Conservation (phyloP, 2,113 vertebrate genomes). For the Notothenia coriiceps region DNA sequence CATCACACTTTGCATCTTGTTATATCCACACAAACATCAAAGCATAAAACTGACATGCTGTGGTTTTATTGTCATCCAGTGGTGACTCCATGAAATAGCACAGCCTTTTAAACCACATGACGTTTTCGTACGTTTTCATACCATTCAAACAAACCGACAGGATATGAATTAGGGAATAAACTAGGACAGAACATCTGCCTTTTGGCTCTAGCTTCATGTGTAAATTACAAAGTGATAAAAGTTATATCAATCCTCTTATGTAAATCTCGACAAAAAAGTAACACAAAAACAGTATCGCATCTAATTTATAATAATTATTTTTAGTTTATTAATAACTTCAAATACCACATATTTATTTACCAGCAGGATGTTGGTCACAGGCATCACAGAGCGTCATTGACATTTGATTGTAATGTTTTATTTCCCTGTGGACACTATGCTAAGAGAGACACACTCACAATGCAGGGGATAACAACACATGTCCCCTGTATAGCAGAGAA, state of each 20-base stretch:
- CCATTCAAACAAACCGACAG: neutral
- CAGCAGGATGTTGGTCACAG: conserved; percentile 37
- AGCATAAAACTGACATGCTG: neutral
- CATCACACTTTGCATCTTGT: neutral
- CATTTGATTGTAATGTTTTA: conserved; percentile 42
- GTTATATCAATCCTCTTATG: neutral
- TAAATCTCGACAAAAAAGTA: neutral
- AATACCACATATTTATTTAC: conserved; percentile 4
- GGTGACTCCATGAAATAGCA: neutral
- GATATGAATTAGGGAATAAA: neutral
- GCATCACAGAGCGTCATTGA: conserved; percentile 46
- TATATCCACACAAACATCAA: neutral
- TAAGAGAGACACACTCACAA: too few relatives aligned
- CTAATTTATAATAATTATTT: neutral
- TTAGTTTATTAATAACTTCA: neutral
- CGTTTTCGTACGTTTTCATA: neutral
- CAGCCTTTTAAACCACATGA: neutral
- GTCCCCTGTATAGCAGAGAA: neutral
- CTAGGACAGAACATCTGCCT: too few relatives aligned
- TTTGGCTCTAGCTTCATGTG: neutral
- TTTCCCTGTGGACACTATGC: conserved; percentile 25
- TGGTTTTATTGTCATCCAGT: neutral
- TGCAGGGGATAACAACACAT: neutral
- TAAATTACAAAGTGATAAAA: neutral
- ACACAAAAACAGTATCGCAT: neutral